Evolutionary conservation across 2,888 invertebrate species (phyloP).

Genomic region (Eristalis intricaria): DNA sequence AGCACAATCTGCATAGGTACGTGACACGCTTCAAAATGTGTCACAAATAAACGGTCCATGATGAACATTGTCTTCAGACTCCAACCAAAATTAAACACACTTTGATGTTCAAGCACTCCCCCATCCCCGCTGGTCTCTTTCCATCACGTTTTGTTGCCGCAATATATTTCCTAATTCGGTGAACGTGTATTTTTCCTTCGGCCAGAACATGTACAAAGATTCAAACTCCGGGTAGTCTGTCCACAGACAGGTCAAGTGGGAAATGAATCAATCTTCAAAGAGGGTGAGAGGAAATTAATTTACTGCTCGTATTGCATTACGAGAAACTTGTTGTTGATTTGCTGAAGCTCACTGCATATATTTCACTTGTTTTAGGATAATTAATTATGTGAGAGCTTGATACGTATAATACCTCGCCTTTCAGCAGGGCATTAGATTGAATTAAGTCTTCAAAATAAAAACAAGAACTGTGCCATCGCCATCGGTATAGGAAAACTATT

Average conservation of each 20-base stretch:
- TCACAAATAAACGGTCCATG: background rate
- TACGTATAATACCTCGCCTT: background rate
- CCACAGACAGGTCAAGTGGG: conserved; percentile 15
- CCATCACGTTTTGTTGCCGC: background rate
- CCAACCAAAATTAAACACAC: background rate
- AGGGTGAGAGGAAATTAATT: conserved; percentile 41
- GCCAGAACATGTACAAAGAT: background rate
- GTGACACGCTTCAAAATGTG: too few relatives aligned
- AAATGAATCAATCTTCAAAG: conserved; percentile 52
- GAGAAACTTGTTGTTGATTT: conserved; percentile 38
- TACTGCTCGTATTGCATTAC: conserved; percentile 22
- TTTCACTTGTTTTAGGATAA: conserved; percentile 36
- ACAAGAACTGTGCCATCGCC: background rate
- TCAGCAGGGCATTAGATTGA: conserved; percentile 6
- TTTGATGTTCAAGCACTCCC: background rate
- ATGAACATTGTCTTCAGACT: background rate
- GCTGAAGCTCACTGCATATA: conserved; percentile 34
- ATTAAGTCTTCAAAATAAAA: conserved; percentile 5
- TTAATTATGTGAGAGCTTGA: conserved; percentile 21
- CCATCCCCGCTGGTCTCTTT: background rate
- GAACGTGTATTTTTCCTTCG: background rate
- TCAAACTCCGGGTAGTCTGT: background rate
- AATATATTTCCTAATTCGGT: background rate
- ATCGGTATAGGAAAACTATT: conserved; percentile 6
- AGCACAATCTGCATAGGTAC: too few relatives aligned